Evolutionary conservation across 2,797 vertebrate genomes (phyloP), one percentile per base, ranked within the genome.

Genomic region (Urophycis tenuis): DNA sequence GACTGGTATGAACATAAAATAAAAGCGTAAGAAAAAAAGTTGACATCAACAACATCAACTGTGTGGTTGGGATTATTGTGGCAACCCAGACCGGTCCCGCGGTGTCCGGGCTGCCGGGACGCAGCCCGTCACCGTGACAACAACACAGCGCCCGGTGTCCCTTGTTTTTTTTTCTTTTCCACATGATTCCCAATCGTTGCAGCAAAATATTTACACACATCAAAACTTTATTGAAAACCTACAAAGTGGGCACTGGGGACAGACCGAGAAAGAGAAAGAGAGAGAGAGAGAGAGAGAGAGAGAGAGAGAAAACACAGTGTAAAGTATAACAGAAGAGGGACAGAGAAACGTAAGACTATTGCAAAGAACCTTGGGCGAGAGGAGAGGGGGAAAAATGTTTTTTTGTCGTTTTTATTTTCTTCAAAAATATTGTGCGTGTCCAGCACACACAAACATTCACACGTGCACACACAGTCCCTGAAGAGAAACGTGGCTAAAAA

Each of bases 191-290:
- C 75, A 74, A 79, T 88, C 89, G 82, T 89, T 17, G 86, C 89
- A 86, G 89, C 81, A 88, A 90, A 88, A 82, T 83, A 92, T 91
- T 84, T 91, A 91, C 90, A 91, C 79, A 89, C 82, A 88, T 88
- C 85, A 90, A 82, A 90, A 91, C 89, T 70, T 79, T 87, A 88
- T 85, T 89, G 87, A 90, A 89, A 84, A 88, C 77, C 73, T 29
- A 34, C 74, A 35, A 60, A 87, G 88, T 86, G 83, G 49, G 39
- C 10, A 78, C 76, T 29, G 29, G 33, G 19, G 32, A 72, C 15
- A 64, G 31, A 72, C 73, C 53, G 75, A 81, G 81, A 81, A 76
- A 79, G 45, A 60, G 49, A 71, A 79, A 71, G 17, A 64, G 29
- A 75, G 79, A 34, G 39, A n/a, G 32, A 4, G 14, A n/a, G 81